phyloP scores from a whole-genome alignment of 2,888 invertebrate genomes.

The Melieria picta region DNA sequence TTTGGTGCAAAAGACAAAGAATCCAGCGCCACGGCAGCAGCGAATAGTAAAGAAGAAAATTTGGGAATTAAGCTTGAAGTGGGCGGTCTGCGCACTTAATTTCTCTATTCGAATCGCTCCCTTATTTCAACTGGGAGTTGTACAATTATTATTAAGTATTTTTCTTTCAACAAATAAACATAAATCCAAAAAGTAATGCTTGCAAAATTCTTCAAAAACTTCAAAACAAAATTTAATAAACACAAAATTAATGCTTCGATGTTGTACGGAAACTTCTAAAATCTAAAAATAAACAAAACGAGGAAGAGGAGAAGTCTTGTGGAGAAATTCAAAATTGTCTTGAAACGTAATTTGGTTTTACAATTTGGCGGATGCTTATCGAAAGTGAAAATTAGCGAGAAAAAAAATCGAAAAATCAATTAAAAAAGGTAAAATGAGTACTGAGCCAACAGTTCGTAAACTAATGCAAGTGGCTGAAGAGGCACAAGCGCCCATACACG shows the following conservation, averaged over 20 bases:
- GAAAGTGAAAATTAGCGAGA: not conserved
- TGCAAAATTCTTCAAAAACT: constrained; percentile 9
- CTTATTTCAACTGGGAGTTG: too few species aligned
- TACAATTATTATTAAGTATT: too few species aligned
- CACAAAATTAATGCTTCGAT: constrained; percentile 22
- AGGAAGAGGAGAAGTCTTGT: not conserved
- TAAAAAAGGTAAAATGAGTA: constrained; percentile 36
- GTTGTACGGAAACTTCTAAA: constrained; percentile 19
- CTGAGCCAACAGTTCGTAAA: constrained; percentile 43
- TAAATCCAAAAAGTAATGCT: constrained; percentile 3
- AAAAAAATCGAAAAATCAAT: too few species aligned
- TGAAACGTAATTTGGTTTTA: constrained; percentile 3
- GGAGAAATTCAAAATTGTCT: constrained; percentile 23
- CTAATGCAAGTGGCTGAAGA: constrained; percentile 56
- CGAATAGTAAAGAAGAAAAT: constrained; percentile 55
- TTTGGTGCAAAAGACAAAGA: constrained; percentile 66
- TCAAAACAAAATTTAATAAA: constrained; percentile 1
- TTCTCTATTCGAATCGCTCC: not conserved
- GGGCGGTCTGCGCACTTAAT: constrained; percentile 28
- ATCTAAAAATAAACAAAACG: constrained; percentile 5
- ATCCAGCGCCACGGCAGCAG: constrained; percentile 28
- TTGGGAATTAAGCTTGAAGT: constrained; percentile 44
- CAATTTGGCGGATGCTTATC: constrained; percentile 8
- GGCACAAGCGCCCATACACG: constrained; percentile 50
- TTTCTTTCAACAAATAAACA: too few species aligned